Percentiles rank a stretch among this genome's conserved stretches.
Evolutionary conservation across 2,888 invertebrate genomes (phyloP).

Genomic region (Anorthoa munda): DNA sequence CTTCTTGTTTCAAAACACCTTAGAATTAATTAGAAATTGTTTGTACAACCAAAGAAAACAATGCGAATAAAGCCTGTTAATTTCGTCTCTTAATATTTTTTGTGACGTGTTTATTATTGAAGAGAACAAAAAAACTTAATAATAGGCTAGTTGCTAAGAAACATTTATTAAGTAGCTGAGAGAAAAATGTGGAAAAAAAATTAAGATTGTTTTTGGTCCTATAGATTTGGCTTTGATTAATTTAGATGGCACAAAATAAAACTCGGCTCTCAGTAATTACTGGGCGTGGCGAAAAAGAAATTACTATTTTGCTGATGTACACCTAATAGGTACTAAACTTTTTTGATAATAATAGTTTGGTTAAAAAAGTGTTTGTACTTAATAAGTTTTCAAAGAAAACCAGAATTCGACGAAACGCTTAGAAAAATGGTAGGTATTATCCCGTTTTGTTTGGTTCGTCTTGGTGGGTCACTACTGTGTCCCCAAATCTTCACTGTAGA

Average conservation of each 20-base stretch:
- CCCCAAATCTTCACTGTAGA: too few relatives aligned
- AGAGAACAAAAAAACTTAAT: slow-evolving; percentile 6
- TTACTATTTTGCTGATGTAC: not conserved
- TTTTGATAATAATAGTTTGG: not conserved
- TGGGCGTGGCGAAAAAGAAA: not conserved
- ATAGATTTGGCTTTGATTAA: not conserved
- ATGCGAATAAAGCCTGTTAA: slow-evolving; percentile 34
- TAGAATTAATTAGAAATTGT: slow-evolving; percentile 70
- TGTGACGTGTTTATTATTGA: slow-evolving; percentile 23
- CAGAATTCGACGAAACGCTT: too few relatives aligned
- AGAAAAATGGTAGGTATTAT: too few relatives aligned
- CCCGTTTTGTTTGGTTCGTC: too few relatives aligned
- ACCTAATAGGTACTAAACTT: not conserved
- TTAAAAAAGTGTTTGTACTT: not conserved
- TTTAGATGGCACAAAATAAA: not conserved
- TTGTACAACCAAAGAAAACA: slow-evolving; percentile 56
- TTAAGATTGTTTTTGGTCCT: not conserved
- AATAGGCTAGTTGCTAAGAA: not conserved
- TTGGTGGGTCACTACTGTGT: too few relatives aligned
- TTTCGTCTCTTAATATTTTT: slow-evolving; percentile 27
- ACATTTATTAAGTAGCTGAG: not conserved
- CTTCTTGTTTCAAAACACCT: slow-evolving; percentile 61
- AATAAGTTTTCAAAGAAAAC: not conserved
- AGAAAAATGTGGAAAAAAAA: not conserved
- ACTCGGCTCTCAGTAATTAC: not conserved